Evolutionary conservation across 2,888 invertebrate genomes (phyloP), one percentile per base, ranked within the genome.

Genomic region (Cheilosia grossa): DNA sequence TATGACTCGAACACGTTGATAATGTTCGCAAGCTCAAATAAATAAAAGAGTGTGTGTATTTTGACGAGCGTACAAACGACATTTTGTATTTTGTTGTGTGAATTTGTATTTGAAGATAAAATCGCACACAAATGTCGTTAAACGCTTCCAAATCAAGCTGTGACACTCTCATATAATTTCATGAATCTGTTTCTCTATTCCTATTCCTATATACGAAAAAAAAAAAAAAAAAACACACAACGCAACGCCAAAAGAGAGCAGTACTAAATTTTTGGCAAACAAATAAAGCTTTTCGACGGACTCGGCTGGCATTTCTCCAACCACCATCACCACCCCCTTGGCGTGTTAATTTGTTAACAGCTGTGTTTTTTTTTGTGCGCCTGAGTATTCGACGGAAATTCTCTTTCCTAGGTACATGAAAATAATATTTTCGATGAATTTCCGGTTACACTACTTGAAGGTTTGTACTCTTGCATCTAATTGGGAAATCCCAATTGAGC

Each of bases 351-450:
- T 49, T 17, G 19, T 37, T 1, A 37, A 27, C 63, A 51, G 37
- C 49, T 66, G 49, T 75, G 27, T 24, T 17, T n/a, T 33, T 33
- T 40, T 44, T 47, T 63, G 42, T 37, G 37, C 37, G 37, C 37
- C 13, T 37, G 37, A 4, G 37, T 37, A 37, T 40, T 33, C 19
- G 3, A 19, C 27, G 21, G 37, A 54, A 47, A 54, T 44, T 27
- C 40, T 3, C 21, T 21, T 27, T 27, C 27, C 5, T 30, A n/a
- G n/a, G n/a, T n/a, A 13, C 2, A 24, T 15, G 27, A 13, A 17
- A 27, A 21, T 15, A 42, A 30, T 27, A 30, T 30, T 67, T 66
- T 51, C 49, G 42, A 21, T 42, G 56, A 59, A 75, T 66, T 66
- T 75, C 66, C 66, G 58, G 67, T 51, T 42, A 17, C 42, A 15